phyloP scores from a whole-genome alignment of 2,113 vertebrate species.

The Carlito syrichta region DNA sequence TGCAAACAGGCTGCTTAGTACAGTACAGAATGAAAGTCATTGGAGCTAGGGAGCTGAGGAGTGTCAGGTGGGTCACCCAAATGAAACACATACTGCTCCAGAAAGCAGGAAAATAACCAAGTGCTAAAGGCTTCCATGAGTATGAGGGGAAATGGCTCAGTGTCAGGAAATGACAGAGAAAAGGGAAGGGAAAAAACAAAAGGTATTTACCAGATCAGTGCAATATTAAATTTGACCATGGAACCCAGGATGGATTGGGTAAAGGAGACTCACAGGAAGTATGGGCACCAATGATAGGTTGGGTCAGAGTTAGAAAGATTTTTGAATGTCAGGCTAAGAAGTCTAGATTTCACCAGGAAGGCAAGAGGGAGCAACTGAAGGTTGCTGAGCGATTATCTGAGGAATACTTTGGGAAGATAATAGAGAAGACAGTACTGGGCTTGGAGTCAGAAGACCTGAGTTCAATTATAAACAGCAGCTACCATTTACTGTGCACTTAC shows the following conservation, averaged over 20 bases:
- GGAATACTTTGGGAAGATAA: slow-evolving; percentile 21
- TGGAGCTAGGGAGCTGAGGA: background rate
- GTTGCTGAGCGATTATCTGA: background rate
- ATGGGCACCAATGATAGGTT: background rate
- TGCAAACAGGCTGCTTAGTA: slow-evolving; percentile 26
- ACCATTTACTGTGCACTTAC: slow-evolving; percentile 50
- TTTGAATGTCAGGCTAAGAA: slow-evolving; percentile 25
- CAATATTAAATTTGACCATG: slow-evolving; percentile 33
- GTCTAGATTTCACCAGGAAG: slow-evolving; percentile 27
- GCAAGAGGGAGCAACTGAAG: background rate
- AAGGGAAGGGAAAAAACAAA: slow-evolving; percentile 27
- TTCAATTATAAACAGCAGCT: slow-evolving; percentile 48
- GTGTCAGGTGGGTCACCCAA: slow-evolving; percentile 13
- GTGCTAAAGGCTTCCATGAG: slow-evolving; percentile 9
- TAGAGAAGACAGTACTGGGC: slow-evolving; percentile 15
- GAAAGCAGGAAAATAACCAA: slow-evolving; percentile 24
- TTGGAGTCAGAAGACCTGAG: slow-evolving; percentile 12
- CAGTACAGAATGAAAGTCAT: slow-evolving; percentile 6
- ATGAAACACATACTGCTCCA: slow-evolving; percentile 33
- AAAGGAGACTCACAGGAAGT: background rate
- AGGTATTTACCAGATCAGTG: slow-evolving; percentile 18
- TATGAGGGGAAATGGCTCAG: background rate
- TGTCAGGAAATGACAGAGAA: slow-evolving; percentile 14
- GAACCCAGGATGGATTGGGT: background rate
- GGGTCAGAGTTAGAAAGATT: slow-evolving; percentile 16